These are phyloP conservation scores for Drosophila affinis DNA, from an alignment of 2,888 invertebrate genomes.

Conservation along the genomic window DNA sequence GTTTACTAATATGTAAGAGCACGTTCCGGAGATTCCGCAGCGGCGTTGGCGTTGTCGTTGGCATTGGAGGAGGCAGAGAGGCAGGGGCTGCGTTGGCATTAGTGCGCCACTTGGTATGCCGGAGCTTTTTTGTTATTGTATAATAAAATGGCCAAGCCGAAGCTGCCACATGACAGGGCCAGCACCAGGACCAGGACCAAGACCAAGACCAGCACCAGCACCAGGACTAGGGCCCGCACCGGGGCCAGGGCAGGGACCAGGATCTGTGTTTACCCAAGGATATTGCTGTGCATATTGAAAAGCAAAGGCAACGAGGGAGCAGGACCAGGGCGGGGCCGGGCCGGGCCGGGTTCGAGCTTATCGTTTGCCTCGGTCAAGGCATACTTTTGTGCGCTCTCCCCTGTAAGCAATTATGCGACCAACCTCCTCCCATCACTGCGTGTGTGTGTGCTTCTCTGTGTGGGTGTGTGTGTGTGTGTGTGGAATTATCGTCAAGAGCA, in stretches of 20 bases:
- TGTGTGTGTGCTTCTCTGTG: slow-evolving; percentile 22
- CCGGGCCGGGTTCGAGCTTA: slow-evolving; percentile 58
- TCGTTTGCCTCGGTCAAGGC: slow-evolving; percentile 71
- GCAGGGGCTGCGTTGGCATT: slow-evolving; percentile 49
- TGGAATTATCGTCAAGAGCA: slow-evolving; percentile 77
- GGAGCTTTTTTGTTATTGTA: slow-evolving; percentile 72
- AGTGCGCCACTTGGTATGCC: slow-evolving; percentile 72
- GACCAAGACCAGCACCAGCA: background rate
- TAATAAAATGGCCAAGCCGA: slow-evolving; percentile 65
- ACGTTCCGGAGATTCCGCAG: slow-evolving; percentile 71
- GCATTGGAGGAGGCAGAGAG: background rate
- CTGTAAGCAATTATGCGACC: slow-evolving; percentile 63
- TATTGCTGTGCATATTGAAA: slow-evolving; percentile 80
- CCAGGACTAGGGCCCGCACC: slow-evolving; percentile 3
- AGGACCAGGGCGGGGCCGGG: slow-evolving; percentile 21
- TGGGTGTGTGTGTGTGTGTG: slow-evolving; percentile 55
- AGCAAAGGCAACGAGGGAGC: slow-evolving; percentile 57
- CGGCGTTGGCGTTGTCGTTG: background rate
- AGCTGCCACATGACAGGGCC: slow-evolving; percentile 2
- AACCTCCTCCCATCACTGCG: slow-evolving; percentile 22
- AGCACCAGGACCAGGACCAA: background rate
- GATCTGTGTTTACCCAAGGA: slow-evolving; percentile 76
- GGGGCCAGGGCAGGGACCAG: slow-evolving; percentile 19
- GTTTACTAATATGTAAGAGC: slow-evolving; percentile 83
- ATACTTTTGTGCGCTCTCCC: slow-evolving; percentile 54